Percentiles rank a stretch among this genome's conserved stretches.
Evolutionary conservation across 2,888 invertebrate genomes (phyloP).

Genomic region (Hydrotaea cyrtoneurina): DNA sequence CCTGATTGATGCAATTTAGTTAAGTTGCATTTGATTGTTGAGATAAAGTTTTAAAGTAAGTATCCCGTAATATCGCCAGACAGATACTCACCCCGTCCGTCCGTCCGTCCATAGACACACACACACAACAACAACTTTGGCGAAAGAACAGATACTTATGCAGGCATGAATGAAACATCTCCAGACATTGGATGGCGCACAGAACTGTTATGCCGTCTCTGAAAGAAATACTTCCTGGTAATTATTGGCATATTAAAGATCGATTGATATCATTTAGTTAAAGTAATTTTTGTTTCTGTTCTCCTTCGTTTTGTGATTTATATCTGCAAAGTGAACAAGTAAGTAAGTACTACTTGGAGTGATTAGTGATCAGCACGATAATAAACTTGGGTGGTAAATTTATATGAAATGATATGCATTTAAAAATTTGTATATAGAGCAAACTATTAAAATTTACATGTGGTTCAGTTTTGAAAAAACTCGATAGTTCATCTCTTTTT

Average conservation of each 20-base stretch:
- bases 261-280: constrained; percentile 62
- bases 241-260: constrained; percentile 65
- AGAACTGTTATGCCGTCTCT: constrained; percentile 26
- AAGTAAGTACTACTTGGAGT: neutral
- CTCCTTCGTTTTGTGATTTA: constrained; percentile 11
- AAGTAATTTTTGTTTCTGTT: constrained; percentile 49
- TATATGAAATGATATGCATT: neutral
- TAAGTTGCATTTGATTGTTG: constrained; percentile 63
- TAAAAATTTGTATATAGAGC: neutral
- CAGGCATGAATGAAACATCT: constrained; percentile 17
- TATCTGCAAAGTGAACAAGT: neutral
- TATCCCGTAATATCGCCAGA: constrained; percentile 31
- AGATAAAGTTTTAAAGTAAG: constrained; percentile 58
- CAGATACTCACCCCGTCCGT: neutral
- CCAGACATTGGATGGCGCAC: constrained; percentile 2
- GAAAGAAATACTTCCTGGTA: constrained; percentile 64
- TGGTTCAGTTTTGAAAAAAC: neutral
- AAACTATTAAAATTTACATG: constrained; percentile 41
- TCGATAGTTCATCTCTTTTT: neutral
- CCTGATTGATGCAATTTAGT: constrained; percentile 67
- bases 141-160: neutral
- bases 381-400: constrained; percentile 49
- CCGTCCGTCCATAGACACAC: neutral
- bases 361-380: neutral
- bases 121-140: neutral